These are phyloP conservation scores for Dasypogon diadema DNA, from an alignment of 2,888 invertebrate species.

Conservation along the genomic window DNA sequence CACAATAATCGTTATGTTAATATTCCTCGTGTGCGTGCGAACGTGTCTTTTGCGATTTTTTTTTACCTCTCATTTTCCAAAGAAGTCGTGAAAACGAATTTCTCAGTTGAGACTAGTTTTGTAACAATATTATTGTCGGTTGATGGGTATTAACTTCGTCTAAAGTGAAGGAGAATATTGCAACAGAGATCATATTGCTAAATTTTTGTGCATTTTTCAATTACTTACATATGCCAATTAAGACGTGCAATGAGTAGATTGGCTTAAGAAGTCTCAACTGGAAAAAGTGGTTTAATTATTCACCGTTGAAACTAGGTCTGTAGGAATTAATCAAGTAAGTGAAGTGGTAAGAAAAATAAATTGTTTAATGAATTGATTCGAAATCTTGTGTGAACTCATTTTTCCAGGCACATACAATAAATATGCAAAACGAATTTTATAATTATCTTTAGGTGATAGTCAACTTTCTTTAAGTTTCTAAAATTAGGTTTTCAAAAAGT, in stretches of 20 bases:
- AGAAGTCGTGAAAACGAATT: conserved; percentile 37
- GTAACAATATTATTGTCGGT: conserved; percentile 1
- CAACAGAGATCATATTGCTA: conserved; percentile 15
- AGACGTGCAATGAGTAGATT: conserved; percentile 6
- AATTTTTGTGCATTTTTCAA: conserved; percentile 22
- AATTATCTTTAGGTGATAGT: too few relatives aligned
- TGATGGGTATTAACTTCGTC: conserved; percentile 4
- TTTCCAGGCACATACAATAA: too few relatives aligned
- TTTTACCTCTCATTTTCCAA: conserved; percentile 9
- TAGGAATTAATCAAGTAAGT: neutral
- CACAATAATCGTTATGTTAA: neutral
- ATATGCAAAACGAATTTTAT: too few relatives aligned
- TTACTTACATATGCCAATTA: conserved; percentile 13
- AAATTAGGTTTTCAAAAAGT: too few relatives aligned
- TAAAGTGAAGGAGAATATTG: conserved; percentile 3
- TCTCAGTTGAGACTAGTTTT: conserved; percentile 19
- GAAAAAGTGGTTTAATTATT: conserved; percentile 16
- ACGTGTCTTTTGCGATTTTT: conserved; percentile 17
- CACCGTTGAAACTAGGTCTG: conserved; percentile 8
- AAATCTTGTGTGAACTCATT: too few relatives aligned
- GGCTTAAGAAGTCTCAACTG: neutral
- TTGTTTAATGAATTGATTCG: too few relatives aligned
- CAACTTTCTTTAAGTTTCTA: too few relatives aligned
- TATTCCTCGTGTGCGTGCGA: conserved; percentile 38
- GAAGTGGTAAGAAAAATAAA: too few relatives aligned